A percentile compares a stretch with the other conserved stretches of the same genome.
Conservation (phyloP, 2,113 vertebrate genomes). For the Ameiurus melas region DNA sequence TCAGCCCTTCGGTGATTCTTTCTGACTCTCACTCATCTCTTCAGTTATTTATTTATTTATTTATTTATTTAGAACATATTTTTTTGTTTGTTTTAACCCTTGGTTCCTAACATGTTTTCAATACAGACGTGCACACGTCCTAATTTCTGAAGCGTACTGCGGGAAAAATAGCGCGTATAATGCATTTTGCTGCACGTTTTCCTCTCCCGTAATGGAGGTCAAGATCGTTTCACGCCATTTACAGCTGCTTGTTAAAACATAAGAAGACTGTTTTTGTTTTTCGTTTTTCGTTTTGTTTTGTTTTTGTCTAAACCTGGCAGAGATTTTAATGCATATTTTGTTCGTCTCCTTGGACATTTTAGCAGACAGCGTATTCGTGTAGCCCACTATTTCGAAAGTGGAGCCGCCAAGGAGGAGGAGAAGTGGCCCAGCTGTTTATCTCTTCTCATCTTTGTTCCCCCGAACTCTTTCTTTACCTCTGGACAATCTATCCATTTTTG, state of each 20-base stretch:
- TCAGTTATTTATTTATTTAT: slow-evolving; percentile 22
- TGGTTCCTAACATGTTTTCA: slow-evolving; percentile 16
- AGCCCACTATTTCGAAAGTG: slow-evolving; percentile 21
- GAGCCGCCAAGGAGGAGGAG: slow-evolving; percentile 52
- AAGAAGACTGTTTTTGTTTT: slow-evolving; percentile 17
- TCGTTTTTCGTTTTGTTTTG: no score
- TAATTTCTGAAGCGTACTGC: background rate
- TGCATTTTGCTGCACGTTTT: slow-evolving; percentile 27
- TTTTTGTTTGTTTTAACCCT: slow-evolving; percentile 10
- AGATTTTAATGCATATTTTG: background rate
- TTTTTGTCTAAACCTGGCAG: background rate
- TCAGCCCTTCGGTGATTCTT: slow-evolving; percentile 57
- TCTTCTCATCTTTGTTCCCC: slow-evolving; percentile 41
- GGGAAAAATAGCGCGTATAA: background rate
- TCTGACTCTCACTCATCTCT: slow-evolving; percentile 50
- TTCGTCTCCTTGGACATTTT: background rate
- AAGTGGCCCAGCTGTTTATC: slow-evolving; percentile 53
- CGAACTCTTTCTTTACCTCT: slow-evolving; percentile 47
- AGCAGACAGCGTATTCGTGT: background rate
- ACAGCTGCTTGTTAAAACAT: slow-evolving; percentile 14
- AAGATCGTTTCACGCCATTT: slow-evolving; percentile 16
- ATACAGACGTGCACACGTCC: background rate
- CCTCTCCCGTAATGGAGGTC: slow-evolving; percentile 32
- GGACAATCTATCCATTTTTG: slow-evolving; percentile 56
- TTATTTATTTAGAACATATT: background rate